Percentiles rank a stretch among this genome's conserved stretches.
phyloP scores from a whole-genome alignment of 2,888 invertebrate species.

The Calameuta pallipes region DNA sequence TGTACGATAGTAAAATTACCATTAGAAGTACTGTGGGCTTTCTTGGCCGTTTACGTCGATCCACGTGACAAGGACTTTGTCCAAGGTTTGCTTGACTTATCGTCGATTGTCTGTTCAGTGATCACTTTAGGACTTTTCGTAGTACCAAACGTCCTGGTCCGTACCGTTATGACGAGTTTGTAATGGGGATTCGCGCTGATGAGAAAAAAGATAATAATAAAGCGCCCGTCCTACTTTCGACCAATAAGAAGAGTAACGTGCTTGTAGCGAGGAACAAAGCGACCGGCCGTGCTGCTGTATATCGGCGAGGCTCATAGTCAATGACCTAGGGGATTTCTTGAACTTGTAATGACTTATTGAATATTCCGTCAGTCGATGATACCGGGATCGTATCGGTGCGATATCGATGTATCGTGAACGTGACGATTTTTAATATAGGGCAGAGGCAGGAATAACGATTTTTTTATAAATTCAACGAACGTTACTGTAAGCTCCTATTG shows the following conservation, averaged over 20 bases:
- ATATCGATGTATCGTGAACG: neutral
- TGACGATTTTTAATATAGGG: no score
- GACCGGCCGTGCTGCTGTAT: neutral
- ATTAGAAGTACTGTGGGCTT: neutral
- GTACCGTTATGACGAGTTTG: neutral
- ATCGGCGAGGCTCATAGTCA: neutral
- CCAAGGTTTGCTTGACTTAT: neutral
- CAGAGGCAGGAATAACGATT: no score
- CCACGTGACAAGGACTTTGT: neutral
- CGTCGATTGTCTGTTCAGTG: neutral
- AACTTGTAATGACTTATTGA: neutral
- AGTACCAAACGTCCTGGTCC: neutral
- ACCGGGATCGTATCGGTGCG: neutral
- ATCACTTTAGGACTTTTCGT: neutral
- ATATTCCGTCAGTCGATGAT: neutral
- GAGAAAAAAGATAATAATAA: neutral
- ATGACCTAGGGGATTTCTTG: neutral
- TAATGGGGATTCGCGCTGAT: neutral
- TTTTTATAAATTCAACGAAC: no score
- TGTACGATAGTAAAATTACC: neutral
- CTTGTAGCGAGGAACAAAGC: neutral
- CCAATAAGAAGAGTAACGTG: neutral
- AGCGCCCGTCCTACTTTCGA: neutral
- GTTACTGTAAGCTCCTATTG: no score
- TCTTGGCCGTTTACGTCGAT: fast-evolving